phyloP scores from a whole-genome alignment of 2,888 invertebrate genomes.

The Ormia ochracea region DNA sequence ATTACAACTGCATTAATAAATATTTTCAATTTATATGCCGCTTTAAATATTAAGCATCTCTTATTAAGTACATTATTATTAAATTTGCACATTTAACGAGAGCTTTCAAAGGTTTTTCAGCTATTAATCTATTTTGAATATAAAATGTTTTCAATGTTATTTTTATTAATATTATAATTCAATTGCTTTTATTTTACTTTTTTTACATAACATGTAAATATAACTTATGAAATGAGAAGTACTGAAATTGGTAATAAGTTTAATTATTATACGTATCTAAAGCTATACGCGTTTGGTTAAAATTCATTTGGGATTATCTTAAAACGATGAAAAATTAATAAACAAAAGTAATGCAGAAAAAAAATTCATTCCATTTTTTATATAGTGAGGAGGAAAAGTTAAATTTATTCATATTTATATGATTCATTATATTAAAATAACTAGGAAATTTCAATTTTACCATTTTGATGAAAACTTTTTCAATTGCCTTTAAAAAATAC shows the following conservation, averaged over 20 bases:
- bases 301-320: no score
- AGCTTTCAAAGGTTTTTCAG: slow-evolving; percentile 29
- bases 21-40: slow-evolving; percentile 27
- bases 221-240: neutral
- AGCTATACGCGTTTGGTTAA: no score
- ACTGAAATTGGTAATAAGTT: neutral
- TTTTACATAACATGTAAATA: neutral
- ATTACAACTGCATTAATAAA: slow-evolving; percentile 20
- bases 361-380: slow-evolving; percentile 39
- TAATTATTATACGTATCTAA: neutral
- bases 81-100: slow-evolving; percentile 24
- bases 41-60: slow-evolving; percentile 23
- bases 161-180: neutral
- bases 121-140: no score
- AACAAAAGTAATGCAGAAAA: neutral
- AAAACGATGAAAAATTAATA: neutral
- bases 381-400: slow-evolving; percentile 22
- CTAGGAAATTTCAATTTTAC: neutral
- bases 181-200: neutral
- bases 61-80: slow-evolving; percentile 22
- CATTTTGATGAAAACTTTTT: slow-evolving; percentile 46
- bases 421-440: no score
- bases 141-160: slow-evolving; percentile 23
- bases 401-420: no score
- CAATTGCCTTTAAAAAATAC: slow-evolving; percentile 60